These are phyloP conservation scores for Sitta carolinensis DNA, from an alignment of 2,797 vertebrate genomes.

Conservation along the genomic window DNA sequence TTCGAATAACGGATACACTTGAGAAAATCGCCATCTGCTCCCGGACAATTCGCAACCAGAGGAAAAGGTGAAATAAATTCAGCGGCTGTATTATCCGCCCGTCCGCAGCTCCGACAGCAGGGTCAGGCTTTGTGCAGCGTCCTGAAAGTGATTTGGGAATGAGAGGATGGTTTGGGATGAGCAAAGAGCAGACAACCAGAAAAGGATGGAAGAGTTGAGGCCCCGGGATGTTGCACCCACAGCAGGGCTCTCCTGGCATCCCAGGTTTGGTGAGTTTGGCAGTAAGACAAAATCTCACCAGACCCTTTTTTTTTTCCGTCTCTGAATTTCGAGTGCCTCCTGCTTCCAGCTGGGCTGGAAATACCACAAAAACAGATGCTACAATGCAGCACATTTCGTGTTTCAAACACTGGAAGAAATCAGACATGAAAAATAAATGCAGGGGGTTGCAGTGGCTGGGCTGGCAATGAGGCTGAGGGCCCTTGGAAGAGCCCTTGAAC, in stretches of 20 bases:
- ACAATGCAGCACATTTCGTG: neutral
- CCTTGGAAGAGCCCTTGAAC: neutral
- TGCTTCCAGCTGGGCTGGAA: slow-evolving; percentile 61
- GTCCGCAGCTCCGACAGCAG: neutral
- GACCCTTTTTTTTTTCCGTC: neutral
- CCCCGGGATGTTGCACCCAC: fast-evolving
- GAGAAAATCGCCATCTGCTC: slow-evolving; percentile 67
- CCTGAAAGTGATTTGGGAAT: neutral
- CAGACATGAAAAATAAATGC: slow-evolving; percentile 10
- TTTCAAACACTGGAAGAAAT: neutral
- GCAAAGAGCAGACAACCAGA: neutral
- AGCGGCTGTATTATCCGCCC: neutral
- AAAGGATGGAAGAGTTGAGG: neutral
- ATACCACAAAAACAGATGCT: slow-evolving; percentile 54
- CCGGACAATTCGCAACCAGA: slow-evolving; percentile 32
- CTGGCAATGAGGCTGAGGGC: neutral
- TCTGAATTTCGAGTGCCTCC: slow-evolving; percentile 23
- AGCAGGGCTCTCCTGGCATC: neutral
- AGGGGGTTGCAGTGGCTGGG: neutral
- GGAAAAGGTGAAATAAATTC: slow-evolving; percentile 55
- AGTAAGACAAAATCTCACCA: slow-evolving; percentile 17
- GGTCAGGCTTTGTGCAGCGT: neutral
- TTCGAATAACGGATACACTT: slow-evolving; percentile 65
- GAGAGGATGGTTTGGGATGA: neutral
- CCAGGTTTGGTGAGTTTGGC: neutral